Conservation (phyloP, 2,888 invertebrate species). For the Pilophorus perplexus region DNA sequence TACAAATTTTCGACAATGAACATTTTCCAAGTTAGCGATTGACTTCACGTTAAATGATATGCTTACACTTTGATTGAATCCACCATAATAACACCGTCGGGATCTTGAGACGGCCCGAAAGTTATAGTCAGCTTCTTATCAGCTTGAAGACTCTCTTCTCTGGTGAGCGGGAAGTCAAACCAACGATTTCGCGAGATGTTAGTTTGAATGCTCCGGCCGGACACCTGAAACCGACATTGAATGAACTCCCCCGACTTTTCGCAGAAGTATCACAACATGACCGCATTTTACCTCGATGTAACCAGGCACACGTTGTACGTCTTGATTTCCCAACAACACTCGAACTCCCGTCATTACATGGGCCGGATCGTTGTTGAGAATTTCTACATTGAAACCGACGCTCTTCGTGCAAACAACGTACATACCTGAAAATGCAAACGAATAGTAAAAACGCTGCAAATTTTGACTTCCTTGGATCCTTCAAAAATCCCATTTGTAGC, state of each 20-base stretch:
- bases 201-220: slow-evolving; percentile 72
- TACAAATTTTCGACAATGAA: too few relatives aligned
- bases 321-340: slow-evolving; percentile 81
- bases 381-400: slow-evolving; percentile 83
- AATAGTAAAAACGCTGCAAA: too few relatives aligned
- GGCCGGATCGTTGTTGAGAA: slow-evolving; percentile 80
- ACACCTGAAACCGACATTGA: slow-evolving; percentile 52
- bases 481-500: too few relatives aligned
- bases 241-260: neutral
- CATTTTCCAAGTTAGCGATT: too few relatives aligned
- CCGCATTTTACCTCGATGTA: slow-evolving; percentile 61
- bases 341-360: slow-evolving; percentile 88
- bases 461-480: too few relatives aligned
- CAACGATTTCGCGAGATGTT: slow-evolving; percentile 76
- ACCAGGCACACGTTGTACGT: slow-evolving; percentile 72
- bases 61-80: slow-evolving; percentile 82
- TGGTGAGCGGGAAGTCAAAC: slow-evolving; percentile 92
- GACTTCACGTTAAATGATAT: too few relatives aligned
- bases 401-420: slow-evolving; percentile 91
- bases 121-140: slow-evolving; percentile 84
- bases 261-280: slow-evolving; percentile 49
- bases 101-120: slow-evolving; percentile 82
- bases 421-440: slow-evolving; percentile 63
- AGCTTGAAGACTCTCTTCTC: slow-evolving; percentile 88
- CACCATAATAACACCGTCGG: slow-evolving; percentile 85